These are phyloP conservation scores for Cirrhinus molitorella DNA, from an alignment of 2,797 vertebrate species.

Conservation along the genomic window DNA sequence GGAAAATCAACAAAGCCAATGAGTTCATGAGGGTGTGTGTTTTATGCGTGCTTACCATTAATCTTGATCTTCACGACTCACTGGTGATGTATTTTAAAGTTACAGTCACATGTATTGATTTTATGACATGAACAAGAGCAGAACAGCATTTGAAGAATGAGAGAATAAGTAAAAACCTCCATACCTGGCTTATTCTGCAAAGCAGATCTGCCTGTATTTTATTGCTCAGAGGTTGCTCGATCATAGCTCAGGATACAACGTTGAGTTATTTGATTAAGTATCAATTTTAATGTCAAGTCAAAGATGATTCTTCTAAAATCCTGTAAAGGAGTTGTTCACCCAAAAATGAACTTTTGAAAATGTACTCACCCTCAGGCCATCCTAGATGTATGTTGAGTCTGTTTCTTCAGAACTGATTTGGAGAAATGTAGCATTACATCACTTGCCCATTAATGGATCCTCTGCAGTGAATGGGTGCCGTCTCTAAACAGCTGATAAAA, in stretches of 20 bases:
- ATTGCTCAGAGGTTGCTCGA: not conserved
- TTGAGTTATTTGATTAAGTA: not conserved
- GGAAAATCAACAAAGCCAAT: slow-evolving; percentile 25
- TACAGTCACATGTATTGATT: slow-evolving; percentile 26
- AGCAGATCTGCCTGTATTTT: not conserved
- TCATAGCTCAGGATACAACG: not conserved
- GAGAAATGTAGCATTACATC: no score
- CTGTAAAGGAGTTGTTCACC: no score
- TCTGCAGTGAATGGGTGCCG: no score
- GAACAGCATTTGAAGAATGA: not conserved
- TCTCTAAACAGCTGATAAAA: not conserved
- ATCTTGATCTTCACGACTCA: not conserved
- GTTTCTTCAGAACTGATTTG: no score
- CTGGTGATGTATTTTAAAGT: slow-evolving; percentile 16
- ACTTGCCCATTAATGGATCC: no score
- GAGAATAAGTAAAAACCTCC: not conserved
- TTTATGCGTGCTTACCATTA: slow-evolving; percentile 9
- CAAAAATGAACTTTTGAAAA: not conserved
- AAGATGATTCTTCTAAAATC: not conserved
- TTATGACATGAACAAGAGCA: slow-evolving; percentile 14
- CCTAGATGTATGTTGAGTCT: not conserved
- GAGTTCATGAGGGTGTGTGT: slow-evolving; percentile 21
- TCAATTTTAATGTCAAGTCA: not conserved
- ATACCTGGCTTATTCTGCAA: not conserved
- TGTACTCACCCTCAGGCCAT: not conserved